Base-by-base conservation (phyloP, 2,888 invertebrate species). In the Horisme vitalbata region DNA sequence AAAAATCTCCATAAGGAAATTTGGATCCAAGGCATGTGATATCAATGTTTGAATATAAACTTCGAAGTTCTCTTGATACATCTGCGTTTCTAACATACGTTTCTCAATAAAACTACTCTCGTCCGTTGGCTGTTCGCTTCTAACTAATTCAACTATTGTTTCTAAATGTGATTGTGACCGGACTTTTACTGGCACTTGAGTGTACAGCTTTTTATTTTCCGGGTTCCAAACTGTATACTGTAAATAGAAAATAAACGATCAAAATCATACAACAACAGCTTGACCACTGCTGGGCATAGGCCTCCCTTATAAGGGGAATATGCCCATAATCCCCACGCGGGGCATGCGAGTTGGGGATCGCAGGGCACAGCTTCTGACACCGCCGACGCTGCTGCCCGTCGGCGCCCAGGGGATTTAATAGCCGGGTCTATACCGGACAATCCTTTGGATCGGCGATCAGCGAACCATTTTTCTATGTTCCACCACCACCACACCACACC, bases 41-140 rank as follows among this genome's bases (percentile, higher is more conserved):
- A 97, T 96, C 68, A 97, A 91, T 2, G 96, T 96, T 78, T 97
- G 97, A 75, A 97, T 94, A 69, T 96, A 97, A 27, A 97, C 96
- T 90, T 96, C 96, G 75, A 97, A 97, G 75, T 95, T 95, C 69
- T 96, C 96, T 68, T 95, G 94, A 82, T 95, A 95, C 65, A 93
- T 92, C 62, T 94, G 92, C 41, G 93, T 93, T 56, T 95, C 94
- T 63, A 94, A 91, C 93, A 95, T 94, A 44, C 93, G 91, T 68
- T 93, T 93, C 55, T 94, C 94, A 46, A 95, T 93, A 67, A 93
- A 93, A 71, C 93, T 93, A 62, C 93, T 90, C 61, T 94, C 93
- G 49, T 94, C 93, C 18, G 93, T 82, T 9, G 93, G 91, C 65
- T 94, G 83, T 71, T 95, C 95, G 49, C 93, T 93, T 54, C 94